Base-by-base conservation (phyloP, 2,113 vertebrate species). In the Scomber scombrus region DNA sequence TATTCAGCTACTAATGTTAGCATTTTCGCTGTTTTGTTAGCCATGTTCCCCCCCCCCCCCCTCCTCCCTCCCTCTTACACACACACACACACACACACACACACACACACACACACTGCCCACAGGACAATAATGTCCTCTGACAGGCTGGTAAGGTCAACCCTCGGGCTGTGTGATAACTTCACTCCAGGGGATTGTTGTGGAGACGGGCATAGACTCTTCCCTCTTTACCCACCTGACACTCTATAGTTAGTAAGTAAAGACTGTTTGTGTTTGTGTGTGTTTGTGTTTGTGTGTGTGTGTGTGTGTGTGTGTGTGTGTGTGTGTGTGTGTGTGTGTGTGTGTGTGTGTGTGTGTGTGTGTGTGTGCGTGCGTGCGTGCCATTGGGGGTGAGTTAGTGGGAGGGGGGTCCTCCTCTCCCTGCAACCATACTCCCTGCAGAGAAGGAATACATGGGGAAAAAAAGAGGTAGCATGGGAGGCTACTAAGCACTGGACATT, bases 111-210 rank as follows among this genome's bases (percentile, higher is more conserved):
- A 54, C 52, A 75, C 29, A 31, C 26, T 77, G 52, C 52, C 69
- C 75, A 83, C 54, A 18, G 69, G 60, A 89, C 76, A 85, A 49
- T 93, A 76, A 93, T 85, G 66, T 66, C 62, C 49, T 84, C 11
- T 89, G 93, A 93, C 88, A 88, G 69, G 73, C 60, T 78, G 86
- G 51, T 86, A 92, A 93, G 91, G 93, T 93, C 90, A 90, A 50
- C 82, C 77, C 65, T 73, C 0, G n/a, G 85, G 70, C 75, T 69
- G 66, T 80, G 82, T 80, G 75, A 85, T 76, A 62, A 85, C 81
- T 82, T 85, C 88, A 23, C 88, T 65, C 74, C 49, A 15, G 90
- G 90, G 84, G 79, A 65, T 69, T 51, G 71, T 55, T 65, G 54
- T n/a, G 74, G 66, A 81, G 78, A 85, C 31, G 31, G 72, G 21